Conservation (phyloP, 2,888 invertebrate species). For the Macropis europaea region DNA sequence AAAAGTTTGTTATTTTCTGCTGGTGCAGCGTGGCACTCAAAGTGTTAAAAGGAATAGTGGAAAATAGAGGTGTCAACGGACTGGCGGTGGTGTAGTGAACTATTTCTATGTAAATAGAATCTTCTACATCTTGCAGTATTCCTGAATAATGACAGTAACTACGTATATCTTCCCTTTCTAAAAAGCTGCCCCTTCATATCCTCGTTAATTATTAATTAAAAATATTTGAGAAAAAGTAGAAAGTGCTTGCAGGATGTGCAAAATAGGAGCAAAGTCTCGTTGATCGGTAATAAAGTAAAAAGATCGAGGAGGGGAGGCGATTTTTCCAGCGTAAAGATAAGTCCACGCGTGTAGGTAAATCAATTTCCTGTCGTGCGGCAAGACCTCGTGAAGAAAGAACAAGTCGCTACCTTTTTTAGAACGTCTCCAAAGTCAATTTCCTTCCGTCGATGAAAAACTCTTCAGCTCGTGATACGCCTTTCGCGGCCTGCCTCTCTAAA, state of each 20-base stretch:
- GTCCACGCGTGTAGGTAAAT: slow-evolving; percentile 59
- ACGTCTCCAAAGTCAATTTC: slow-evolving; percentile 60
- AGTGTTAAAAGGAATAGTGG: too few relatives aligned
- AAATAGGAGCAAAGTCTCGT: slow-evolving; percentile 6
- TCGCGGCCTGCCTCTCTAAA: neutral
- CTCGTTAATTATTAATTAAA: neutral
- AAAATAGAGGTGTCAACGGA: too few relatives aligned
- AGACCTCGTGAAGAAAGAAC: slow-evolving; percentile 54
- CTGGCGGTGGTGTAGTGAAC: too few relatives aligned
- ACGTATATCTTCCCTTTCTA: too few relatives aligned
- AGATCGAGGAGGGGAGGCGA: slow-evolving; percentile 47
- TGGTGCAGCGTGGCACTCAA: too few relatives aligned
- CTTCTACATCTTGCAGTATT: too few relatives aligned
- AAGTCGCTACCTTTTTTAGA: slow-evolving; percentile 58
- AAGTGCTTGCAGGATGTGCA: neutral
- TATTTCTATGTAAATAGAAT: too few relatives aligned
- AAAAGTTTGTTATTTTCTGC: too few relatives aligned
- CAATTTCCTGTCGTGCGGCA: slow-evolving; percentile 61
- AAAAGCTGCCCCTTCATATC: too few relatives aligned
- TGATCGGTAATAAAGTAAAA: slow-evolving; percentile 46
- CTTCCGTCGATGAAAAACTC: slow-evolving; percentile 50
- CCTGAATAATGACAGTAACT: too few relatives aligned
- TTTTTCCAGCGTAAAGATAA: slow-evolving; percentile 61
- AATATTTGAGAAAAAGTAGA: neutral
- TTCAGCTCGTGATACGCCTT: slow-evolving; percentile 11